These are phyloP conservation scores for Glyptemys insculpta DNA, from an alignment of 2,797 vertebrate genomes.

Conservation along the genomic window DNA sequence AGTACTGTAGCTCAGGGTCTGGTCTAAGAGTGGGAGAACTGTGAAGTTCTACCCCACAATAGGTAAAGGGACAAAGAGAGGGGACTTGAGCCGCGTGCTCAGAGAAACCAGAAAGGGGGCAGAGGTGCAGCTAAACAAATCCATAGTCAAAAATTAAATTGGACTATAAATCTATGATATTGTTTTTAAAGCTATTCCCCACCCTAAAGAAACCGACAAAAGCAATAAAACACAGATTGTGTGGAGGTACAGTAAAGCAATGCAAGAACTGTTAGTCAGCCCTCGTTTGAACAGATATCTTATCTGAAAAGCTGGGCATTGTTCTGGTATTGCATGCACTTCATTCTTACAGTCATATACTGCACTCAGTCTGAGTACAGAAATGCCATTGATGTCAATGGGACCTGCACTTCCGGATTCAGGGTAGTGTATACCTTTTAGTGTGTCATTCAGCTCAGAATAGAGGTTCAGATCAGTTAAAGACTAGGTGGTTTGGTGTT, in stretches of 20 bases:
- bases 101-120: background rate
- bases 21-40: background rate
- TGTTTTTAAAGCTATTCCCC: background rate
- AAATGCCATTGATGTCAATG: background rate
- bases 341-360: background rate
- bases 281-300: too few relatives aligned
- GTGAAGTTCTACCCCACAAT: too few relatives aligned
- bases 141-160: background rate
- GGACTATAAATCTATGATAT: background rate
- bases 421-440: background rate
- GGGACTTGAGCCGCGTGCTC: fast-evolving
- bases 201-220: background rate
- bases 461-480: fast-evolving
- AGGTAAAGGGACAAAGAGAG: too few relatives aligned
- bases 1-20: fast-evolving
- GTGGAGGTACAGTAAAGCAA: fast-evolving
- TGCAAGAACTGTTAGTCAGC: background rate
- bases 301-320: too few relatives aligned
- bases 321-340: background rate
- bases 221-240: background rate
- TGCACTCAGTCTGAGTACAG: background rate
- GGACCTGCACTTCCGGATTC: background rate
- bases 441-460: background rate
- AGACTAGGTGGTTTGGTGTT: background rate
- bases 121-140: background rate